Evolutionary conservation across 2,797 vertebrate genomes (phyloP).

Genomic region (Fringilla coelebs): DNA sequence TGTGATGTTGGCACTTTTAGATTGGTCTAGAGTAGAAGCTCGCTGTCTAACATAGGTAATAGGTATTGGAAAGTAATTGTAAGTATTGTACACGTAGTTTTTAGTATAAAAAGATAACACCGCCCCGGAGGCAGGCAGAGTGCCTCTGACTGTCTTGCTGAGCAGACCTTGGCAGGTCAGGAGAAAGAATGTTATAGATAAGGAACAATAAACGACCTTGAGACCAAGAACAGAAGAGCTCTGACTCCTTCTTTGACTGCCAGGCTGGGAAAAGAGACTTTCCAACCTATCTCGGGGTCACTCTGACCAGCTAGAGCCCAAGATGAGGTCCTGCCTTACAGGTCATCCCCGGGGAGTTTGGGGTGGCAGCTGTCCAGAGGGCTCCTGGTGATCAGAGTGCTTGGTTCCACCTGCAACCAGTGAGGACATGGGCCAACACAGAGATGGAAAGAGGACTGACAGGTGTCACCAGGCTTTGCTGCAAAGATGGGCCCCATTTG

Average conservation of each 20-base stretch:
- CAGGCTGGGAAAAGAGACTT: neutral
- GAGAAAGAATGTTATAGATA: too few relatives aligned
- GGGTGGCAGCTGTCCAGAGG: neutral
- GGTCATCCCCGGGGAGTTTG: neutral
- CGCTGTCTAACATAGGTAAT: too few relatives aligned
- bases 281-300: rapidly evolving
- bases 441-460: neutral
- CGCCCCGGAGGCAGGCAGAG: rapidly evolving
- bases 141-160: too few relatives aligned
- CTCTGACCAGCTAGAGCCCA: neutral
- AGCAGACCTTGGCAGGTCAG: rapidly evolving
- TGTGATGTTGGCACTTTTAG: too few relatives aligned
- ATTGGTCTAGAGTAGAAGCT: too few relatives aligned
- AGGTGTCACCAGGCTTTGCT: neutral
- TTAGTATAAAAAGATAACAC: too few relatives aligned
- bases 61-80: too few relatives aligned
- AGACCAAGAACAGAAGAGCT: neutral
- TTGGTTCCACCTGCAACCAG: neutral
- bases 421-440: neutral
- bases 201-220: too few relatives aligned
- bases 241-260: neutral
- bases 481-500: neutral
- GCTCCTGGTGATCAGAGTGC: rapidly evolving
- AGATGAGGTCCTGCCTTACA: neutral
- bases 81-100: too few relatives aligned